These are phyloP conservation scores for Trissoscelio sp. DNA, from an alignment of 2,888 invertebrate genomes.

Conservation along the genomic window DNA sequence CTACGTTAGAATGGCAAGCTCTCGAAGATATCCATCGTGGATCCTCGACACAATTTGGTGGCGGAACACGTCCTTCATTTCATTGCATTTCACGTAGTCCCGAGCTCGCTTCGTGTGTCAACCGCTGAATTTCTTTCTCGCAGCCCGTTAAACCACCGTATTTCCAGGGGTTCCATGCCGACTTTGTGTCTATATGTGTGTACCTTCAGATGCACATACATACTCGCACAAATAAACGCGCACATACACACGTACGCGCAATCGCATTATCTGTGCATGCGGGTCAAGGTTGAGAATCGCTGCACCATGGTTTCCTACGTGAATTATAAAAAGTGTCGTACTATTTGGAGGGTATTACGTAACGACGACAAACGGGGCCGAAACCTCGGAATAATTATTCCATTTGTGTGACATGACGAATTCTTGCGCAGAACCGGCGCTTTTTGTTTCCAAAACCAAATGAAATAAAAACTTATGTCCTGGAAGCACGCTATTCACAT, in stretches of 20 bases:
- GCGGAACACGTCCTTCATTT: conserved; percentile 77
- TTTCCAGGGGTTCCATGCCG: conserved; percentile 70
- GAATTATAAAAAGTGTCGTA: conserved; percentile 60
- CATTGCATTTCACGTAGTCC: conserved; percentile 75
- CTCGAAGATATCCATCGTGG: conserved; percentile 74
- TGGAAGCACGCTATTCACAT: conserved; percentile 27
- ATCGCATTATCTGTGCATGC: conserved; percentile 68
- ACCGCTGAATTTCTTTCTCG: conserved; percentile 70
- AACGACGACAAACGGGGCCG: conserved; percentile 50
- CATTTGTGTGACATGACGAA: conserved; percentile 43
- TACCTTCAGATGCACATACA: conserved; percentile 16
- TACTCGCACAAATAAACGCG: not conserved
- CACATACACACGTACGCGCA: not conserved
- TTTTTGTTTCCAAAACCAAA: conserved; percentile 39
- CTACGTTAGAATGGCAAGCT: conserved; percentile 64
- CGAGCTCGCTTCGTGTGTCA: conserved; percentile 68
- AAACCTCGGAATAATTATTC: conserved; percentile 60
- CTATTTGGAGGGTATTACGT: conserved; percentile 53
- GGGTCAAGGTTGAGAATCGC: conserved; percentile 79
- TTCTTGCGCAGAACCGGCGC: not conserved
- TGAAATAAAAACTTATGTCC: conserved; percentile 27
- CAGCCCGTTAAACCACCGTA: conserved; percentile 70
- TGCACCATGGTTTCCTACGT: conserved; percentile 64
- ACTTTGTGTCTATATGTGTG: conserved; percentile 3
- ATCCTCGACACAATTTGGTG: conserved; percentile 80